These are phyloP conservation scores for Anguilla pacifica DNA, from an alignment of 2,797 vertebrate species.

Conservation along the genomic window DNA sequence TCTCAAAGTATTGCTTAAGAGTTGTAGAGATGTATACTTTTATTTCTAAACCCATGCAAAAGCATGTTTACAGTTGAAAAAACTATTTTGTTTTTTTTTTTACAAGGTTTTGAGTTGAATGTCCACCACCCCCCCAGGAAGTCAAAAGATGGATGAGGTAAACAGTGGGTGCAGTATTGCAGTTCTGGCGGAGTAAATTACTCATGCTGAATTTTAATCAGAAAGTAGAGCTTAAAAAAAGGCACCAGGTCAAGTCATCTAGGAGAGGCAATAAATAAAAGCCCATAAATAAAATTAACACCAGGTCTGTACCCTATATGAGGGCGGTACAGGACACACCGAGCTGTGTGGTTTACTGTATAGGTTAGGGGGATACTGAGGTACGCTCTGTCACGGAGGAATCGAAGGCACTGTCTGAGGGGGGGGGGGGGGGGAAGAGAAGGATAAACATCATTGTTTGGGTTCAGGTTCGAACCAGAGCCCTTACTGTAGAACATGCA, in stretches of 20 bases:
- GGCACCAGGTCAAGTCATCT: not conserved
- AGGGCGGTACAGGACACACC: not conserved
- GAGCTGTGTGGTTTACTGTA: not conserved
- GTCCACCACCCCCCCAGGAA: no score
- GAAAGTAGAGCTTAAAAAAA: not conserved
- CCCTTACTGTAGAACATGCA: slow-evolving; percentile 46
- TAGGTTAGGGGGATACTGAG: slow-evolving; percentile 4
- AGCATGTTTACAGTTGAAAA: slow-evolving; percentile 44
- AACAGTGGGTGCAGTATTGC: slow-evolving; percentile 31
- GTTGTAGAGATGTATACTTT: slow-evolving; percentile 33
- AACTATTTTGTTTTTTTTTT: slow-evolving; percentile 10
- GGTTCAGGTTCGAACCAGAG: slow-evolving; percentile 33
- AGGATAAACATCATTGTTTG: slow-evolving; percentile 15
- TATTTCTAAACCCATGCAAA: slow-evolving; percentile 42
- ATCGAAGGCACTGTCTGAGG: slow-evolving; percentile 43
- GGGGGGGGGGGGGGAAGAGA: not conserved
- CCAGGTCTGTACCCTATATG: not conserved
- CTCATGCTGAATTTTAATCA: not conserved
- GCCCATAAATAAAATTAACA: not conserved
- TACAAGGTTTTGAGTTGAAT: slow-evolving; percentile 60
- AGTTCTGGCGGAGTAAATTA: not conserved
- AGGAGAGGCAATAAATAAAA: not conserved
- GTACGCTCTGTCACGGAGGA: slow-evolving; percentile 41
- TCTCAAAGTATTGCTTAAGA: slow-evolving; percentile 64
- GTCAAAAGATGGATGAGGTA: slow-evolving; percentile 53